Base-by-base conservation (phyloP, 2,113 vertebrate genomes). In the Symphodus melops region DNA sequence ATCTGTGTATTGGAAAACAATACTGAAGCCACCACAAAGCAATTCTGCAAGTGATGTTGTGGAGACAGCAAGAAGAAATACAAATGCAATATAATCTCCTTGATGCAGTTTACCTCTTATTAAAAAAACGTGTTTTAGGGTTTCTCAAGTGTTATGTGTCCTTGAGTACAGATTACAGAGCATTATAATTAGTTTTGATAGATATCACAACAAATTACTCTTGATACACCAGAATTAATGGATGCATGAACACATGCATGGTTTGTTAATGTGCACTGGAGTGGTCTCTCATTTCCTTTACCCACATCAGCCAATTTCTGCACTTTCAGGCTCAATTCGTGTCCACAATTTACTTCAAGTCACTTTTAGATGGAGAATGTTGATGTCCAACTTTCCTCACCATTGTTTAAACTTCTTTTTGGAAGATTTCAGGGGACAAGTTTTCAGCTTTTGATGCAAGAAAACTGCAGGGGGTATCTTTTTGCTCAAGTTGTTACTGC, bases 261-360 rank as follows among this genome's bases (percentile, higher is more conserved):
- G 28, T 68, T 68, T 59, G 12, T 65, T 55, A 72, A 41, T 49
- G 37, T 44, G 33, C 51, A 53, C 55, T 55, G 37, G 28, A 67
- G 65, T 37, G 60, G 28, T 42, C 20, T 28, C 55, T 49, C 28
- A 83, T 54, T 79, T 62, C 42, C 58, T 73, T 16, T 37, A 36
- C 10, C 13, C 21, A 23, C 37, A 56, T 55, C 64, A n/a, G 28
- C 19, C 41, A 61, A 63, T 59, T 68, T n/a, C 49, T 61, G 8
- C 52, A 51, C 13, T 58, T 57, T 52, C 46, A 57, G 44, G 17
- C 52, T 77, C 12, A 54, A 12, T 63, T 68, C 23, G 28, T 46
- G 2, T 59, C 48, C 33, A 41, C 68, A 68, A 36, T 51, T 61
- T 42, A 37, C 57, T 46, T 33, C 41, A 8, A 10, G 55, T 21